Base-by-base conservation (phyloP, 2,888 invertebrate genomes). In the Spodoptera littoralis region DNA sequence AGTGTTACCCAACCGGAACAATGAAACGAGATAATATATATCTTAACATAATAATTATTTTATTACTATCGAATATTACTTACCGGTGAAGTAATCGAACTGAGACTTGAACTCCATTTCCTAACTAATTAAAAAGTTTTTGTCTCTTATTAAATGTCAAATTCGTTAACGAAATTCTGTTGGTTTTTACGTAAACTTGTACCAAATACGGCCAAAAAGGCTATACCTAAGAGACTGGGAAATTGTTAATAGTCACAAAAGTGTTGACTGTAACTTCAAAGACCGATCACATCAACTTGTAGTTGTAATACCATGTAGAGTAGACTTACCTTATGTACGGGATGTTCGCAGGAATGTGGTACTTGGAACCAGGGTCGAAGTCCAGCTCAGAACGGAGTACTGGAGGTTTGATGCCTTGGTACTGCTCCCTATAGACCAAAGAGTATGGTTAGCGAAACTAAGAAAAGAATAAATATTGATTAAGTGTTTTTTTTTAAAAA, bases 281-380 rank as follows among this genome's bases (percentile, higher is more conserved):
- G 4, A 22, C 13, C 47, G 59, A 51, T 47, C 36, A 30, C 12
- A 43, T 51, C 1, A 0, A 18, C 9, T 58, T 43, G 11, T 3
- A 27, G 6, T 11, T 22, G 44, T 2, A 12, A 8, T 27, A 18
- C 6, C 27, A 12, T 53, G 65, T 51, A 55, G 13, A 27, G 18
- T 68, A 60, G 49, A 95, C 97, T 97, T 89, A 98, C 98, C 98
- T 96, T 85, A 98, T 96, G 82, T 98, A 98, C 1, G 98, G 98
- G 69, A 98, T 97, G 92, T 98, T 98, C 57, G 98, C 98, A 0
- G 98, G 97, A 48, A 99, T 96, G 90, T 99, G 98, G 89, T 98
- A 99, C 89, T 99, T 99, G 48, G 98, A 96, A 3, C 98, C 99
- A 54, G 98, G 96, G 88, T 99, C 99, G 85, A 99, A 99, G 92